Base-by-base conservation (phyloP, 30 jellyfish, hydroid and myxozoan species). In the Thelohanellus kitauei region DNA sequence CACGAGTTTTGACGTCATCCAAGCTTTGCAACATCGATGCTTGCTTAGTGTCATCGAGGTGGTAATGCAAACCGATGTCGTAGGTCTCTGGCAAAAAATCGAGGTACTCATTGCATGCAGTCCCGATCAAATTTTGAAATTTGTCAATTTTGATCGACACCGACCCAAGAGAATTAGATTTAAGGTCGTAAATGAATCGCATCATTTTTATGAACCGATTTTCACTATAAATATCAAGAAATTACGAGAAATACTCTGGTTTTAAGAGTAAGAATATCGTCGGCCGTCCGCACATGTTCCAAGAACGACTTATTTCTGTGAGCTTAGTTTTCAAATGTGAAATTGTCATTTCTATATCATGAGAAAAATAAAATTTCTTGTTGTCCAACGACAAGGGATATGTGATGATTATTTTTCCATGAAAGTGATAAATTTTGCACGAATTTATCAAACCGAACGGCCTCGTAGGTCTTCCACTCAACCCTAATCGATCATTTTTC, bases 261-360 rank as follows among this genome's bases (percentile, higher is more conserved):
- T 84, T 56, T 12, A 78, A 52, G 2, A 54, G 40, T 27, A 64
- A 45, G 50, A 87, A 56, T 18, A 78, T 59, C 1, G 89, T 78
- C 14, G 97, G 97, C 21, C 86, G 52, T 3, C 97, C 97, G 8
- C 53, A 58, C 84, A 75, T 64, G 57, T 55, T 60, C 93, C 93
- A 75, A 32, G 71, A 33, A 23, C 53, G 51, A 32, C 87, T 63
- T 14, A 75, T 56, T 22, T 55, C 62, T 3, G 84, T 68, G 35
- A 75, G 41, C n/a, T 47, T 32, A 0, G 85, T 40, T 87, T 75
- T 57, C 14, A 43, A 18, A 4, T 4, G 2, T 34, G 20, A 47
- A 38, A 75, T 64, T 13, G 58, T 24, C 44, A 75, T 32, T 0
- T 86, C 65, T 83, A 62, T 75, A 47, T 75, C 95, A 25, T 54